Conservation (phyloP, 1,140 invertebrate species). For the Chionoecetes opilio region DNA sequence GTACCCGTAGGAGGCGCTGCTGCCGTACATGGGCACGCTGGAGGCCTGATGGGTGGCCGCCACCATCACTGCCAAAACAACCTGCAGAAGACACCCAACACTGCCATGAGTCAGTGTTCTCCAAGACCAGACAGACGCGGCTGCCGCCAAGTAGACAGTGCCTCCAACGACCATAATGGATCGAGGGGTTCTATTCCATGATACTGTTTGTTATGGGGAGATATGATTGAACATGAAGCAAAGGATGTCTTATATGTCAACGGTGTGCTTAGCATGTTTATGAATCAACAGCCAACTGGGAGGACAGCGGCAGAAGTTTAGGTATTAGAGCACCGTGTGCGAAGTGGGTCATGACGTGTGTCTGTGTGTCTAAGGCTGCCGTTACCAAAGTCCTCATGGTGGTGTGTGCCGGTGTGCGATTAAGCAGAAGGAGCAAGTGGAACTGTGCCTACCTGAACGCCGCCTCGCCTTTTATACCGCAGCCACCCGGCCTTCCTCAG, state of each 20-base stretch:
- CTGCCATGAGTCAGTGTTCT: background rate
- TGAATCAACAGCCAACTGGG: too few species aligned
- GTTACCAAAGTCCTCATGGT: too few species aligned
- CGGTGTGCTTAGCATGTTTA: too few species aligned
- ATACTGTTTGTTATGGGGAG: too few species aligned
- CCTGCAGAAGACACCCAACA: slow-evolving; percentile 34
- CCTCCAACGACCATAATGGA: too few species aligned
- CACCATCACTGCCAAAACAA: slow-evolving; percentile 64
- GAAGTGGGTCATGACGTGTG: background rate
- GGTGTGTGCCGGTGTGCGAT: too few species aligned
- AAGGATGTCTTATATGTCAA: too few species aligned
- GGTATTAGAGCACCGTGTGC: background rate
- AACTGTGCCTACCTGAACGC: background rate
- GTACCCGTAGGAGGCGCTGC: slow-evolving; percentile 40
- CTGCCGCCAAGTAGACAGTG: too few species aligned
- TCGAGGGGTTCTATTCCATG: too few species aligned
- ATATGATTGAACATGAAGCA: too few species aligned
- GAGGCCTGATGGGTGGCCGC: slow-evolving; percentile 48
- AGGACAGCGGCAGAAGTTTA: too few species aligned
- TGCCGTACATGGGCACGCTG: background rate
- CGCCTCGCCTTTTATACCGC: background rate
- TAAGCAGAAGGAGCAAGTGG: background rate
- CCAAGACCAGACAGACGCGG: background rate
- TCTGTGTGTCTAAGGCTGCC: too few species aligned
- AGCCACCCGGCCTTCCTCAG: background rate